phyloP scores from a whole-genome alignment of 2,888 invertebrate species.

The Oxyteleia sp. region DNA sequence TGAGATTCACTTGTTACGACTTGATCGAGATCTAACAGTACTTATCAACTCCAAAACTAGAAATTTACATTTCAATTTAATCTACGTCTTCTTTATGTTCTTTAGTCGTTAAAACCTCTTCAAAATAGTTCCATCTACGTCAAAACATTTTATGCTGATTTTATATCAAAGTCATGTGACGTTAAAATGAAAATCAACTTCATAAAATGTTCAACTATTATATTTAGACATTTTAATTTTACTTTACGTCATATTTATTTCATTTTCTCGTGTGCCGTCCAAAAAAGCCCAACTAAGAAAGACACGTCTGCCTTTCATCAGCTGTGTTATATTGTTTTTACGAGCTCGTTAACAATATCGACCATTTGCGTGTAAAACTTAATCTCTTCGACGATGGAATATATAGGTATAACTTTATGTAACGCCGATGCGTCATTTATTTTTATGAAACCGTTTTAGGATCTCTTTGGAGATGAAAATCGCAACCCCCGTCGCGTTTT shows the following conservation, averaged over 20 bases:
- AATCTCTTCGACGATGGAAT: conserved; percentile 49
- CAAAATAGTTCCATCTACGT: no score
- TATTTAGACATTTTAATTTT: background rate
- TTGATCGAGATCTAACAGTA: no score
- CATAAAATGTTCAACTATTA: background rate
- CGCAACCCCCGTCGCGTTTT: background rate
- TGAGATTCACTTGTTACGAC: no score
- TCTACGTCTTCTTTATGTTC: no score
- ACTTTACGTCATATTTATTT: background rate
- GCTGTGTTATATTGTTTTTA: conserved; percentile 46
- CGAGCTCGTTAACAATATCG: conserved; percentile 56
- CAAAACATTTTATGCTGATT: no score
- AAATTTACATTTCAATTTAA: no score
- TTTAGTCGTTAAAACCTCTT: no score
- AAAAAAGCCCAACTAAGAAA: background rate
- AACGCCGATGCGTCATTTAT: conserved; percentile 17
- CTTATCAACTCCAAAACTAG: no score
- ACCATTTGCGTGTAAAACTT: conserved; percentile 57
- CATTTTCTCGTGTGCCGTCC: background rate
- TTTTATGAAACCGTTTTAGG: conserved; percentile 43
- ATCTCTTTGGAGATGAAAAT: conserved; percentile 43
- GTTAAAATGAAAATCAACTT: no score
- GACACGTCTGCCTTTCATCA: no score
- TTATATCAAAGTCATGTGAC: no score
- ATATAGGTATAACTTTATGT: conserved; percentile 26